Base-by-base conservation (phyloP, 2,888 invertebrate genomes). In the Noctua janthina region DNA sequence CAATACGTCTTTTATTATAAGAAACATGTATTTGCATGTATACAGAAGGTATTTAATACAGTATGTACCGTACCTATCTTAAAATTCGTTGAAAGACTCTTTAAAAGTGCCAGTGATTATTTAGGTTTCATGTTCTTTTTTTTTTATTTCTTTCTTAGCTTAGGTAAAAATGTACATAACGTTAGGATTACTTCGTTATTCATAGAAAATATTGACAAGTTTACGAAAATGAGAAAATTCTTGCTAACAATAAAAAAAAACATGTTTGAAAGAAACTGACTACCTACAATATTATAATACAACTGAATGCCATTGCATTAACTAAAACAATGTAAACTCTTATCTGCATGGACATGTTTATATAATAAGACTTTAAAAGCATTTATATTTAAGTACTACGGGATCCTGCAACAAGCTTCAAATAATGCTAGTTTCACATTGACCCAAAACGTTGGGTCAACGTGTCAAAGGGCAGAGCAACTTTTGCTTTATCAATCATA, bases 101-200 rank as follows among this genome's bases (percentile, higher is more conserved):
- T 35, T 7, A n/a, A 68, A 59, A 35, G 62, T 82, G 73, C 64
- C 82, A 82, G 80, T 79, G 20, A 64, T 56, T 64, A 17, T 56
- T 59, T 59, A 54, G 7, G 46, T 83, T 51, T 76, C 20, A 5
- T 66, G 1, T 46, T 20, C 23, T 17, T 11, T 71, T 64, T 64
- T 35, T 69, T 64, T 29, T 76, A 17, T 49, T 15, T 51, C 8
- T 23, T 74, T 67, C 43, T 20, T 64, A 74, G 23, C 51, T 74
- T 66, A 85, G 69, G 35, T 35, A 56, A 49, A 72, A 72, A 62
- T 72, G 79, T 82, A 84, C 62, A 59, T 59, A 23, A 59, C 76
- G 59, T 54, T 46, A n/a, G 4, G 11, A 62, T 35, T 62, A 68
- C 39, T 17, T 85, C 20, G 20, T 79, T 85, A 72, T 79, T 79